Evolutionary conservation across 2,113 vertebrate species (phyloP).

Genomic region (Pogona vitticeps): DNA sequence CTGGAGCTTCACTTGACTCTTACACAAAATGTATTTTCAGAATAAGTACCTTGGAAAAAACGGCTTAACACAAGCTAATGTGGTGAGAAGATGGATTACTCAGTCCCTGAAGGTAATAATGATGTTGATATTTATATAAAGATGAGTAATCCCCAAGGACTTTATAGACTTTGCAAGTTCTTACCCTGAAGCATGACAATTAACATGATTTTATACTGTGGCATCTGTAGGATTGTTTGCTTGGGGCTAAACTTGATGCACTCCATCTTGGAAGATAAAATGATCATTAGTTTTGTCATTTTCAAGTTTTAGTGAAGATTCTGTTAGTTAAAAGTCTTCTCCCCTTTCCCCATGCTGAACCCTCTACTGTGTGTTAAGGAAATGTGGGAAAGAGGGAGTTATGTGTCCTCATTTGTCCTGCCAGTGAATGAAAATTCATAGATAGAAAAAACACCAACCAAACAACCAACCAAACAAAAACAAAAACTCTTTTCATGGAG

Average conservation of each 20-base stretch:
- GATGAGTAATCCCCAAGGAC: background rate
- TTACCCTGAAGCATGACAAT: background rate
- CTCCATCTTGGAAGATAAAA: background rate
- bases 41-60: background rate
- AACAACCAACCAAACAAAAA: too few species aligned
- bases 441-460: too few species aligned
- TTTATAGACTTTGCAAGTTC: background rate
- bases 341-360: too few species aligned
- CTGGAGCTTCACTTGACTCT: background rate
- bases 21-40: slow-evolving; percentile 3
- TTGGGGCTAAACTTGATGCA: background rate
- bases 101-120: background rate
- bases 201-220: background rate
- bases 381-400: background rate
- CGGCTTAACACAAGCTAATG: background rate
- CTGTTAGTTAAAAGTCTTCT: background rate
- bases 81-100: background rate
- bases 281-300: background rate
- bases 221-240: background rate
- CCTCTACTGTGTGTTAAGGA: background rate
- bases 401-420: background rate
- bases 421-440: background rate
- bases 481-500: rapidly evolving
- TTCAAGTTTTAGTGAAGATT: background rate
- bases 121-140: background rate